phyloP scores from a whole-genome alignment of 2,888 invertebrate genomes.

The Watsonalla cultraria region DNA sequence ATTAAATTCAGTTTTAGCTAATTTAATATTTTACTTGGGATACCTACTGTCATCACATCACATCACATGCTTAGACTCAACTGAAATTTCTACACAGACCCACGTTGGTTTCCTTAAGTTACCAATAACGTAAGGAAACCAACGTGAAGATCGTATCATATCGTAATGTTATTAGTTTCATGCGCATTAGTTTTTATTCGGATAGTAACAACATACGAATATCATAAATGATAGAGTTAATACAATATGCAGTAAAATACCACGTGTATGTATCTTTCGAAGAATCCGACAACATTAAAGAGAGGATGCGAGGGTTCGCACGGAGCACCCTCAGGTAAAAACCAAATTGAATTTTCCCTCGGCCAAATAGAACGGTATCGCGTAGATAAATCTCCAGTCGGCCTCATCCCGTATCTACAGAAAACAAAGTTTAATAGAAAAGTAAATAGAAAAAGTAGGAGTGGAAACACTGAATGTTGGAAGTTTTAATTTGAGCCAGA shows the following conservation, averaged over 20 bases:
- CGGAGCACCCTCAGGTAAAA: slow-evolving; percentile 69
- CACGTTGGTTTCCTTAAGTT: no score
- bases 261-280: slow-evolving; percentile 47
- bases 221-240: slow-evolving; percentile 2
- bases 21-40: no score
- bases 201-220: background rate
- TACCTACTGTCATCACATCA: no score
- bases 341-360: slow-evolving; percentile 74
- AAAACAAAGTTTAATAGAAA: slow-evolving; percentile 75
- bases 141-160: no score
- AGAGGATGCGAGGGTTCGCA: slow-evolving; percentile 58
- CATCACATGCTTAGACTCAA: no score
- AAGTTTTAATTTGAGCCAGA: slow-evolving; percentile 60
- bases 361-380: slow-evolving; percentile 69
- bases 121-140: no score
- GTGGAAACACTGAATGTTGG: slow-evolving; percentile 60
- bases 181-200: background rate
- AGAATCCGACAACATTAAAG: slow-evolving; percentile 59
- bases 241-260: slow-evolving; percentile 51
- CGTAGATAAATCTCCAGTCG: slow-evolving; percentile 70
- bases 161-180: no score
- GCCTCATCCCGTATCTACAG: slow-evolving; percentile 62
- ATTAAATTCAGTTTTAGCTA: no score
- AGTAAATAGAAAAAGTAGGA: slow-evolving; percentile 68
- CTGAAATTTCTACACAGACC: no score